These are phyloP conservation scores for Synanthedon tipuliformis DNA, from an alignment of 2,888 invertebrate species.

Conservation along the genomic window DNA sequence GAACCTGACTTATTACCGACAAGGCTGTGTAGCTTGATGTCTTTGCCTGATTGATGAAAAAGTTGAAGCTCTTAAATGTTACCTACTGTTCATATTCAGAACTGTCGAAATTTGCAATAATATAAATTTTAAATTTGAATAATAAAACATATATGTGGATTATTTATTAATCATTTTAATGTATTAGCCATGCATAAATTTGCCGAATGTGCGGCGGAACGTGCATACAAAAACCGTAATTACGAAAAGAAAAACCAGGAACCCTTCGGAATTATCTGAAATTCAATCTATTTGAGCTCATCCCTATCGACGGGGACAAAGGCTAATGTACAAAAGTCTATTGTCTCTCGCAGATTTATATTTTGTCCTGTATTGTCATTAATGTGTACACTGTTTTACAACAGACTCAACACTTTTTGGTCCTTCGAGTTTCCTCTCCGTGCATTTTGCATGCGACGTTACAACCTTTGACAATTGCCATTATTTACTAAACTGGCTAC, in stretches of 20 bases:
- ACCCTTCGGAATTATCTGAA: constrained; percentile 57
- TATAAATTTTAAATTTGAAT: neutral
- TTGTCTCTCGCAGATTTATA: constrained; percentile 62
- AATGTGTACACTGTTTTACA: constrained; percentile 56
- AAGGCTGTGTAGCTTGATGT: neutral
- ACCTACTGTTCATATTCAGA: no score
- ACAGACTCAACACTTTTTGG: constrained; percentile 36
- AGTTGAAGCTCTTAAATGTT: no score
- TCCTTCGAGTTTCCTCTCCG: constrained; percentile 25
- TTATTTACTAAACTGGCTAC: neutral
- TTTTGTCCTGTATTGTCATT: constrained; percentile 55
- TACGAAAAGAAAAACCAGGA: constrained; percentile 44
- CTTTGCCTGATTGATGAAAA: neutral
- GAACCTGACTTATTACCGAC: neutral
- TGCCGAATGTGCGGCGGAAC: neutral
- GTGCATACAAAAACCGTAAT: constrained; percentile 13
- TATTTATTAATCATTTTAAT: no score
- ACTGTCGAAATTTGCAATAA: no score
- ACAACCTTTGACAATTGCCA: neutral
- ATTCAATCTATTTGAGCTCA: constrained; percentile 63
- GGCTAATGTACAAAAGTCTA: constrained; percentile 47
- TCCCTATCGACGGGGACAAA: constrained; percentile 58
- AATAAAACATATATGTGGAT: neutral
- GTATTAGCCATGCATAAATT: neutral
- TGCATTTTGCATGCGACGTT: neutral